Base-by-base conservation (phyloP, 1,140 invertebrate genomes). In the Calephelis nemesis region DNA sequence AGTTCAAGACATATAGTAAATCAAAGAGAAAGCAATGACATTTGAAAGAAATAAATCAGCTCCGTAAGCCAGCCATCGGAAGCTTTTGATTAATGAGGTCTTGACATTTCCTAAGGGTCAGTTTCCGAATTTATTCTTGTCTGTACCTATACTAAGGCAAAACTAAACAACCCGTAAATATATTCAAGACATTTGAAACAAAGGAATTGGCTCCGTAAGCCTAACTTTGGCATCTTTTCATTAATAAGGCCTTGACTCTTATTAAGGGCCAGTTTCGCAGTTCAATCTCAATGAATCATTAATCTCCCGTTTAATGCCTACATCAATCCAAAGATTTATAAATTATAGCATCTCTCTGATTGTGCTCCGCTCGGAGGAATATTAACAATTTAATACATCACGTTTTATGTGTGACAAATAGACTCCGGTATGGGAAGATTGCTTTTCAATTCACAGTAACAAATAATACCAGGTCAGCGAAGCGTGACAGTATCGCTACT, bases 361-460 rank as follows among this genome's bases (percentile, higher is more conserved):
- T 54, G 19, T 52, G 15, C 30, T 30, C 19, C 19, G 19, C 10
- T 30, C 9, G 3, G 52, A 54, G 19, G 9, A n/a, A 30, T 54
- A 30, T 54, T 54, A 54, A 54, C 52, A 54, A 54, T 30, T 54
- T 30, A 54, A 88, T 88, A 82, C 73, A 87, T 90, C 87, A 87
- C 82, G 82, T 88, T 88, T 83, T 89, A 84, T 88, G 82, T 84
- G 86, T 91, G 88, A 91, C 86, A 89, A 91, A 91, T 91, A 87
- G 84, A 82, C 80, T 81, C 81, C 78, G 83, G 83, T 85, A 87
- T 88, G 82, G 74, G 78, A 79, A 86, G 88, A 91, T 89, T 89
- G 87, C 85, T 83, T 88, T 88, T 81, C 83, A 83, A 91, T 91
- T 81, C 84, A 84, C 81, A 85, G 78, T 84, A 83, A 85, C 86